phyloP scores from a whole-genome alignment of 2,113 vertebrate genomes.

The Piaya cayana region DNA sequence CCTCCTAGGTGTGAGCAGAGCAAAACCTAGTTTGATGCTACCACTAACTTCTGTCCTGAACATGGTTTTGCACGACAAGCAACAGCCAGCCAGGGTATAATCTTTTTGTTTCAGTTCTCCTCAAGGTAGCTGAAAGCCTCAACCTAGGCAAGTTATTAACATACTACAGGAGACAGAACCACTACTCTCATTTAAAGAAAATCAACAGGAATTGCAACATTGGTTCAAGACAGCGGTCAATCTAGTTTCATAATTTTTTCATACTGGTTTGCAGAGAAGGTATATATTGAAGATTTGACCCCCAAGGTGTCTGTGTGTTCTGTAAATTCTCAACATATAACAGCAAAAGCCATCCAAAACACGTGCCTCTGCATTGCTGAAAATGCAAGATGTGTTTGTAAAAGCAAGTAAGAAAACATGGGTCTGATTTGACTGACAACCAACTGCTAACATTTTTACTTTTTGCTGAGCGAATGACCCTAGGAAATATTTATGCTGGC shows the following conservation, averaged over 20 bases:
- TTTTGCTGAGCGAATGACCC: conserved; percentile 30
- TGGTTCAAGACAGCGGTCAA: not conserved
- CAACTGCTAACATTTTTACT: conserved; percentile 56
- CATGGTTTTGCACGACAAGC: not conserved
- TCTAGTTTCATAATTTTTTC: not conserved
- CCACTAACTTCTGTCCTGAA: not conserved
- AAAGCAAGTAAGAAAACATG: conserved; percentile 50
- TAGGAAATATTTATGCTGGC: conserved; percentile 63
- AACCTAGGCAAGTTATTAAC: not conserved
- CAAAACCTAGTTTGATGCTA: not conserved
- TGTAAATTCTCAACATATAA: not conserved
- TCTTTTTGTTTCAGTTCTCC: not conserved
- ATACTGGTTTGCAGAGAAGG: not conserved
- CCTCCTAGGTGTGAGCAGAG: not conserved
- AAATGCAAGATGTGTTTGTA: conserved; percentile 45
- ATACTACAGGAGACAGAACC: not conserved
- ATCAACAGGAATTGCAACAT: not conserved
- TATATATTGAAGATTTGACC: not conserved
- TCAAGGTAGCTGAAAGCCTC: not conserved
- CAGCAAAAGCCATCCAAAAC: not conserved
- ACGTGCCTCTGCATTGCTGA: not conserved
- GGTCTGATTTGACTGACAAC: conserved; percentile 65
- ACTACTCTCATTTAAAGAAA: not conserved
- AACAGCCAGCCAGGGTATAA: not conserved
- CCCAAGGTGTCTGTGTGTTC: not conserved